phyloP scores from a whole-genome alignment of 2,113 vertebrate species.

The Pituophis catenifer region DNA sequence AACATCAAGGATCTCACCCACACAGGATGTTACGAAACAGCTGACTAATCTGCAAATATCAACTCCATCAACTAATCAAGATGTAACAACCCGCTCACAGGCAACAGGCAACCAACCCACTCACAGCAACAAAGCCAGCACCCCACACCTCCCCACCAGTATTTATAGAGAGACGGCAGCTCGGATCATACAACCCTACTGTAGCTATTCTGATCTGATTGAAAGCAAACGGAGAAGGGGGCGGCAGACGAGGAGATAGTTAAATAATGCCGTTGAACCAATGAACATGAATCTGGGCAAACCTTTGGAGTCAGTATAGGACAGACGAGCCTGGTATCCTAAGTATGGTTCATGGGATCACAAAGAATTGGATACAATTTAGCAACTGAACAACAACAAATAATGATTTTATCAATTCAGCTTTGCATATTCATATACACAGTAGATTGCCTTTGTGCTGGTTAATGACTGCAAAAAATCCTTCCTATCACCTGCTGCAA shows the following conservation, averaged over 20 bases:
- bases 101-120: too few species aligned
- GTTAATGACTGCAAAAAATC: neutral
- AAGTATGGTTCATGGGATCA: neutral
- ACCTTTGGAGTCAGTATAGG: neutral
- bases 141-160: too few species aligned
- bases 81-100: too few species aligned
- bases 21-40: too few species aligned
- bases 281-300: neutral
- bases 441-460: neutral
- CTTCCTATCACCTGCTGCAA: neutral
- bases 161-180: too few species aligned
- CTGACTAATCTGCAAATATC: too few species aligned
- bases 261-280: neutral
- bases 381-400: neutral
- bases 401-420: neutral
- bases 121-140: too few species aligned
- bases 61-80: too few species aligned
- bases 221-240: neutral
- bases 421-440: neutral
- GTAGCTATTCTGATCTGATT: neutral
- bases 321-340: neutral
- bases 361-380: neutral
- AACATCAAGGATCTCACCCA: too few species aligned
- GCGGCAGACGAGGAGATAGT: neutral
- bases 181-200: too few species aligned